Evolutionary conservation across 2,113 vertebrate species (phyloP).

Genomic region (Morone saxatilis): DNA sequence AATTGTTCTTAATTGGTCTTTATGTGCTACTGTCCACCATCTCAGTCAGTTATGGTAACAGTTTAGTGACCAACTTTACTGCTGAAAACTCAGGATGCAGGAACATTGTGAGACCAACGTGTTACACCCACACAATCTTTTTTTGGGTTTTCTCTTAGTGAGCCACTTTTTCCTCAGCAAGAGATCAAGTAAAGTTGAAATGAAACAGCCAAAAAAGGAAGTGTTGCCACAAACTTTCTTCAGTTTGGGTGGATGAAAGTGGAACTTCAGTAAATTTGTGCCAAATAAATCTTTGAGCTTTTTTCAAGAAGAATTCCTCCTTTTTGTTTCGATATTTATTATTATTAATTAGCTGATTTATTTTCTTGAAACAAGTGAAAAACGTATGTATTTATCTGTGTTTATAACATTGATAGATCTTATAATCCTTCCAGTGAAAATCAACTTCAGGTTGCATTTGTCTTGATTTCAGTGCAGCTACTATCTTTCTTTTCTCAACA

Average conservation of each 20-base stretch:
- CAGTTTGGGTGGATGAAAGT: background rate
- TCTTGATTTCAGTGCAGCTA: background rate
- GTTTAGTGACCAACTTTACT: background rate
- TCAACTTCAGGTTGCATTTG: background rate
- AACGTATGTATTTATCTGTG: background rate
- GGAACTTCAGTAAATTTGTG: background rate
- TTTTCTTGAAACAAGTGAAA: background rate
- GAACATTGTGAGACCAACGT: background rate
- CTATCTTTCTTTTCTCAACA: too few species aligned
- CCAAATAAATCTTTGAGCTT: background rate
- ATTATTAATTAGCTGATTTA: too few species aligned
- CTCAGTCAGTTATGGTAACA: background rate
- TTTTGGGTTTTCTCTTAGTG: background rate
- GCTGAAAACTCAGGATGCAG: background rate
- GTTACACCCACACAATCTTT: background rate
- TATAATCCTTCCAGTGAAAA: background rate
- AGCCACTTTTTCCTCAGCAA: background rate
- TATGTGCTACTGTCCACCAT: background rate
- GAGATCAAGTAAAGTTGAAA: conserved; percentile 10
- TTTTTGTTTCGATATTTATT: background rate
- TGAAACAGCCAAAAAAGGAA: conserved; percentile 35
- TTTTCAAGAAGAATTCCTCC: background rate
- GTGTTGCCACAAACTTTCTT: background rate
- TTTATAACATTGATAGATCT: too few species aligned
- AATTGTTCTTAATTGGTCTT: background rate